Evolutionary conservation across 2,888 invertebrate species (phyloP).

Genomic region (Latrodectus elegans): DNA sequence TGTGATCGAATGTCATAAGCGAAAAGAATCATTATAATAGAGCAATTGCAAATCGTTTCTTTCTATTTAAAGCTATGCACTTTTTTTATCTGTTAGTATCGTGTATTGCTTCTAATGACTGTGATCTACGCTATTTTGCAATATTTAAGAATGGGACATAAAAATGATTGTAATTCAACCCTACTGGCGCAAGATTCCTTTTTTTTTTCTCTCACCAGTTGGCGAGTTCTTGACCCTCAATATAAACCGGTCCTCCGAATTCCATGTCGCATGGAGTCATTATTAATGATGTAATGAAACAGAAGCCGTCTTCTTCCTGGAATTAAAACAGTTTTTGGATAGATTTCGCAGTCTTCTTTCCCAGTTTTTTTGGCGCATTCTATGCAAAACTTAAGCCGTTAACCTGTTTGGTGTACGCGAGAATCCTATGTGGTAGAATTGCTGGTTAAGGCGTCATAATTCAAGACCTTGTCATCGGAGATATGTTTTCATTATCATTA

Average conservation of each 20-base stretch:
- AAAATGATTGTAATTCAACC: conserved; percentile 1
- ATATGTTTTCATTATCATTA: conserved; percentile 3
- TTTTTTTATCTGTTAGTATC: conserved; percentile 20
- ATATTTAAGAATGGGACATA: conserved; percentile 13
- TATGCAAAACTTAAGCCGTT: not conserved
- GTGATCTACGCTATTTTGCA: conserved; percentile 40
- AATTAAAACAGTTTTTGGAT: conserved; percentile 1
- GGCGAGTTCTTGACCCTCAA: conserved; percentile 30
- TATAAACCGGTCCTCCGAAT: conserved; percentile 31
- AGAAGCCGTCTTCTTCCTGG: conserved; percentile 1
- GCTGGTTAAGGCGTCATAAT: not conserved
- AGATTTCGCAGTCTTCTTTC: not conserved
- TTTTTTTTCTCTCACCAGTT: conserved; percentile 18
- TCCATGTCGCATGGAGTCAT: not conserved
- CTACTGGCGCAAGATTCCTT: not conserved
- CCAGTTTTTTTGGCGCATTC: not conserved
- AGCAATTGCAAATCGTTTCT: too few species aligned
- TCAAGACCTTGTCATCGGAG: not conserved
- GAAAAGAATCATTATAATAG: too few species aligned
- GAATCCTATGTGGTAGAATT: not conserved
- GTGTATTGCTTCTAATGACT: conserved; percentile 41
- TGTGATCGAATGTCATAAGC: too few species aligned
- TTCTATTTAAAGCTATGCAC: too few species aligned
- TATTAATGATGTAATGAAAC: conserved; percentile 3
- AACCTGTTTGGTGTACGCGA: not conserved